phyloP scores from a whole-genome alignment of 1,140 invertebrate genomes.

The Acromyrmex heyeri region DNA sequence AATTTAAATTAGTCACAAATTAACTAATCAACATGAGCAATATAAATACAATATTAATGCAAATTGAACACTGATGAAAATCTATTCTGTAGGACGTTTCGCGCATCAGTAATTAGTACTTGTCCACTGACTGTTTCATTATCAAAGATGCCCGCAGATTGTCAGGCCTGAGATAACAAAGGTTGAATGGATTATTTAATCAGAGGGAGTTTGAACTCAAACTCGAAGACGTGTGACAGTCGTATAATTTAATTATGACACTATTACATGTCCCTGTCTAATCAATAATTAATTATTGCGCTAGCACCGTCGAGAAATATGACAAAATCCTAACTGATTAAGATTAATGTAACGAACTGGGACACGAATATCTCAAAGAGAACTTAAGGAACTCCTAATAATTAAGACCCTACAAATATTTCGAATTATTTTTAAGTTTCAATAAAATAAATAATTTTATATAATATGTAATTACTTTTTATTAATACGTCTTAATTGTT shows the following conservation, averaged over 20 bases:
- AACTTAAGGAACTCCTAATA: background rate
- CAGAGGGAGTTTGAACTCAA: constrained; percentile 37
- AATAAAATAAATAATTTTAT: background rate
- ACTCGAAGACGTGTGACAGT: constrained; percentile 47
- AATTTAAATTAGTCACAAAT: background rate
- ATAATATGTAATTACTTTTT: background rate
- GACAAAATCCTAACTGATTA: constrained; percentile 19
- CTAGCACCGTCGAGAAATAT: constrained; percentile 24
- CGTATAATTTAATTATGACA: constrained; percentile 43
- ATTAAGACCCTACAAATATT: background rate
- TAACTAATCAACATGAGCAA: background rate
- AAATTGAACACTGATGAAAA: background rate
- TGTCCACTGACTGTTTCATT: constrained; percentile 25
- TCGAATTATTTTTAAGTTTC: background rate
- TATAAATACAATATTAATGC: background rate
- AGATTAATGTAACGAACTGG: constrained; percentile 10
- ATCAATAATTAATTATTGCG: constrained; percentile 24
- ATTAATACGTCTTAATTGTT: background rate
- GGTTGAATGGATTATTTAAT: constrained; percentile 54
- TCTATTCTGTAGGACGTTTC: background rate
- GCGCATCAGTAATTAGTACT: background rate
- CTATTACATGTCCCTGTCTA: constrained; percentile 44
- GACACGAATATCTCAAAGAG: background rate
- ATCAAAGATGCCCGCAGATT: constrained; percentile 52
- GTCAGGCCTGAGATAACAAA: constrained; percentile 47